Percentiles rank a stretch among this genome's conserved stretches.
Conservation (phyloP, 2,888 invertebrate species). For the Drosophila buzzatii region DNA sequence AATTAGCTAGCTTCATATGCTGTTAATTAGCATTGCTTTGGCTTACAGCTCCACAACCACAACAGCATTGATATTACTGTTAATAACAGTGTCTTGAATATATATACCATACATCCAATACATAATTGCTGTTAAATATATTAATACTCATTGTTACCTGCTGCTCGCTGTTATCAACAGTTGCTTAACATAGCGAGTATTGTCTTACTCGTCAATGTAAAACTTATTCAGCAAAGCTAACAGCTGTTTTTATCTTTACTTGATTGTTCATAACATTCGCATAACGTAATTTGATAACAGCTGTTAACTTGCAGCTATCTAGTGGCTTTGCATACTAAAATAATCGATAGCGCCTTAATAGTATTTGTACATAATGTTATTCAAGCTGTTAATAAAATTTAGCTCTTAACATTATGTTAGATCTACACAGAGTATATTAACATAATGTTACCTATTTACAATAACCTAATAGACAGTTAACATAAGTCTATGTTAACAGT, state of each 20-base stretch:
- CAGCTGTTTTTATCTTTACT: not conserved
- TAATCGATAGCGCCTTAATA: not conserved
- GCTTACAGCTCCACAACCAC: not conserved
- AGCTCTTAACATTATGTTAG: not conserved
- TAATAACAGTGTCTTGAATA: not conserved
- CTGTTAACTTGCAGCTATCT: not conserved
- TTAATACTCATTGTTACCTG: not conserved
- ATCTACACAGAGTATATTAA: not conserved
- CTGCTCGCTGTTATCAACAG: not conserved
- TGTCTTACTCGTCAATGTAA: not conserved
- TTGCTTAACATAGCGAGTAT: not conserved
- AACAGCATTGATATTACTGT: not conserved
- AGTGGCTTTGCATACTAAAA: not conserved
- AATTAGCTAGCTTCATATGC: not conserved
- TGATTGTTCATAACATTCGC: not conserved
- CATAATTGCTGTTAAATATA: not conserved
- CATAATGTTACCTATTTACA: not conserved
- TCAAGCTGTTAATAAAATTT: not conserved
- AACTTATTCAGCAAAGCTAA: not conserved
- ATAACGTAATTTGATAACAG: not conserved
- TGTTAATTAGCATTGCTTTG: not conserved
- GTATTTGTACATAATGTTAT: not conserved
- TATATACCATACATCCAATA: not conserved
- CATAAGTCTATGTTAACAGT: not conserved
- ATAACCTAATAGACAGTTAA: not conserved